Evolutionary conservation across 2,113 vertebrate species (phyloP), one percentile per base, ranked within the genome.

Genomic region (Chionomys nivalis): DNA sequence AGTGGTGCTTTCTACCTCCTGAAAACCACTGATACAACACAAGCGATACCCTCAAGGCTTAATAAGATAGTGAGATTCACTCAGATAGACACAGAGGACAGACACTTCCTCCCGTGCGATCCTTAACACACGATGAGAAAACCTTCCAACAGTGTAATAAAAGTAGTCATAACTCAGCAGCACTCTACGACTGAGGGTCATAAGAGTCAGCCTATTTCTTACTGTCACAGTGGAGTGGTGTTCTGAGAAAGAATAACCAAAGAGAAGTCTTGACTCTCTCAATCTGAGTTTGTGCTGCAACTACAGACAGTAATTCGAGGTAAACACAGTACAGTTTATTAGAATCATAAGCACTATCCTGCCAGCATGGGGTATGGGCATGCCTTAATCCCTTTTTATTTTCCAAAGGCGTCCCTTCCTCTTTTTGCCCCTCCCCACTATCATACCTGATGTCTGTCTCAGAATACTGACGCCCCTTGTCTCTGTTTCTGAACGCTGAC

Each of bases 21-120:
- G 36, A 61, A 61, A 36, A 86, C 88, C 86, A 66, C 47, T 92
- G 39, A 89, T 19, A 70, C 1, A 68, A 72, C 12, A 91, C 6
- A 91, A 78, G 85, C 58, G 92, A 61, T 76, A 83, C 9, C 75
- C 23, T 76, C 58, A 94, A 90, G 82, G 44, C 31, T 82, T 85
- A 87, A 78, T 63, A 36, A 70, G 83, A 36, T 2, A 33, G 63
- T 87, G 83, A 87, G 26, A 7, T 21, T 14, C 31, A 87, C 83
- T 44, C 39, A 42, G 81, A 47, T 9, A 68, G 28, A 55, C 4
- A 73, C 21, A 55, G 33, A 49, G 52, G 23, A 55, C 21, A 87
- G 42, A 68, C n/a, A 55, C n/a, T 78, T 81, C 75, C n/a, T 24
- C 89, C 93, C 17, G 55, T 49, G 39, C 33, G 83, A 73, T 85